Percentiles rank a stretch among this genome's conserved stretches.
Conservation (phyloP, 2,113 vertebrate genomes). For the Circaetus gallicus region DNA sequence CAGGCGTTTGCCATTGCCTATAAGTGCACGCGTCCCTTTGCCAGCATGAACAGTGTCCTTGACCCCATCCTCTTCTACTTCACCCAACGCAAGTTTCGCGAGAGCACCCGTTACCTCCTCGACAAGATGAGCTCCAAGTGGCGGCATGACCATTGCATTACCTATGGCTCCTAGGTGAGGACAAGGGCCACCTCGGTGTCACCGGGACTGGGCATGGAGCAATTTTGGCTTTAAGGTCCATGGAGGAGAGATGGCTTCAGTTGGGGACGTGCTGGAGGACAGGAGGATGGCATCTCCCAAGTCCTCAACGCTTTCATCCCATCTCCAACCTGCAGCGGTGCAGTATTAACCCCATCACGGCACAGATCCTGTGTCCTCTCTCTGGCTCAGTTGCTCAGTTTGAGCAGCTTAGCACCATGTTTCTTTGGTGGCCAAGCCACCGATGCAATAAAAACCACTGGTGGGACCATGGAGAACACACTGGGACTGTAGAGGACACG, state of each 20-base stretch:
- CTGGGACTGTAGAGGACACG: fast-evolving
- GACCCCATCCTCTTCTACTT: slow-evolving; percentile 98
- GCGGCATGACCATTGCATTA: slow-evolving; percentile 38
- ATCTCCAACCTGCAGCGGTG: background rate
- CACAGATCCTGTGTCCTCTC: background rate
- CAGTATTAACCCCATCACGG: background rate
- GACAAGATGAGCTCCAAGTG: slow-evolving; percentile 79
- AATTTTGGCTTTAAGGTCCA: background rate
- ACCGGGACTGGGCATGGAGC: fast-evolving
- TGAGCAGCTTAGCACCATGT: background rate
- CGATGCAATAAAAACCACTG: background rate
- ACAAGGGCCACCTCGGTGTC: fast-evolving
- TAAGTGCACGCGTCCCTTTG: slow-evolving; percentile 90
- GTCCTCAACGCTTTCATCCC: background rate
- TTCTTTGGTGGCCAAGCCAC: background rate
- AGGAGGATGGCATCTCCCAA: background rate
- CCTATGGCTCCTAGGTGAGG: background rate
- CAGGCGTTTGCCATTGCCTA: slow-evolving; percentile 89
- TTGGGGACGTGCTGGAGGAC: background rate
- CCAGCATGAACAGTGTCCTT: slow-evolving; percentile 94
- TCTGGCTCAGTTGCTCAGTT: fast-evolving
- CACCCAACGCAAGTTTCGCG: slow-evolving; percentile 85
- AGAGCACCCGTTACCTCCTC: slow-evolving; percentile 77
- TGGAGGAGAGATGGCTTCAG: background rate
- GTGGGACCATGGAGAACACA: background rate